Conservation (phyloP, 2,113 vertebrate species). For the Chionis minor region DNA sequence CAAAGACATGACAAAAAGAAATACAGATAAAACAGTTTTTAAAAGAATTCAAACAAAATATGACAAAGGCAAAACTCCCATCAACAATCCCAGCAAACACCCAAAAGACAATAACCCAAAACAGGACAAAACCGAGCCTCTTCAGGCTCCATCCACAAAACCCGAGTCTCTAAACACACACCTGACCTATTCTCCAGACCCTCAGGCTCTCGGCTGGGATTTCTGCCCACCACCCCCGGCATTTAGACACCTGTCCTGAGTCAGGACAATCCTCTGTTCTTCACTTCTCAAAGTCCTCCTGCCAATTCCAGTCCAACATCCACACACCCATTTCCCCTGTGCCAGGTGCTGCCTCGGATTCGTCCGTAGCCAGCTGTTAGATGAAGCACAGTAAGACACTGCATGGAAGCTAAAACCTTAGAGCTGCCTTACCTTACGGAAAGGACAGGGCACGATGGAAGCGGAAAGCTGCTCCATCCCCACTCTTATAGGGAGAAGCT, state of each 20-base stretch:
- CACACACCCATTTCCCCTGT: too few relatives aligned
- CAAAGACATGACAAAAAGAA: neutral
- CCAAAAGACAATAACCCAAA: neutral
- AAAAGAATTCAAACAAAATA: neutral
- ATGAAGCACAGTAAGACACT: neutral
- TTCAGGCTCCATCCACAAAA: neutral
- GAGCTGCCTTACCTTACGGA: neutral
- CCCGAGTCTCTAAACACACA: neutral
- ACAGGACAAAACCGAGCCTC: neutral
- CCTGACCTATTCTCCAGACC: neutral
- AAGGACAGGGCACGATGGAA: neutral
- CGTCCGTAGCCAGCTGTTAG: neutral
- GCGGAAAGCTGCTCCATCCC: neutral
- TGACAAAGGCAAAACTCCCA: neutral
- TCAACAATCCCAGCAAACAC: neutral
- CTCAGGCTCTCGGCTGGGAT: neutral
- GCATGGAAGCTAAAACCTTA: neutral
- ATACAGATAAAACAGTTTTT: neutral
- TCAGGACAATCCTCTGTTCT: neutral
- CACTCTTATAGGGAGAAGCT: neutral
- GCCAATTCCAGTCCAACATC: too few relatives aligned
- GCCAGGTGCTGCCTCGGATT: too few relatives aligned
- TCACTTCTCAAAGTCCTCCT: neutral
- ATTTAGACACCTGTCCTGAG: neutral
- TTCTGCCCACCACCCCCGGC: neutral